Evolutionary conservation across 2,797 vertebrate genomes (phyloP), one percentile per base, ranked within the genome.

Genomic region (Delichon dasypus): DNA sequence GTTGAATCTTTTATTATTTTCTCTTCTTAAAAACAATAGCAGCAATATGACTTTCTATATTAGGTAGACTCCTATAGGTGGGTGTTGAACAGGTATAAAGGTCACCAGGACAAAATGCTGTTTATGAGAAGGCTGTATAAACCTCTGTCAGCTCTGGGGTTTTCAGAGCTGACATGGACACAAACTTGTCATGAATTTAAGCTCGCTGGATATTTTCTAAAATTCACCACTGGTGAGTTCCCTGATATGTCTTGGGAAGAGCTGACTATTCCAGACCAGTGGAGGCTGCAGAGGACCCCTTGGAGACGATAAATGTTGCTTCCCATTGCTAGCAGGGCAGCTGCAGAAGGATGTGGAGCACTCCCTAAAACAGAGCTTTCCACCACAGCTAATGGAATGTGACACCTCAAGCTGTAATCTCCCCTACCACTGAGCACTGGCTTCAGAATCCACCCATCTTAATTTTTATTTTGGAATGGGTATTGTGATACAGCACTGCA

Each of bases 1-100:
- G 82, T 26, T 30, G 55, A 88, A 86, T 86, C 73, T 89, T 84
- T 45, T 75, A 78, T 76, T 82, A 47, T 81, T 88, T 88, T 76
- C 38, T 70, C 17, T 74, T 92, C 47, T 40, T 75, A 83, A 83
- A 95, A 96, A 92, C 53, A 88, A 72, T 13, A 76, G 77, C 38
- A 91, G 27, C 32, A 87, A 36, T 54, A 84, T 47, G 64, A 66
- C 73, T 86, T 91, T n/a, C 58, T 84, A 7, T 53, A 58, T 88
- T 73, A 73, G 23, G 73, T 32, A 40, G 16, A 55, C 16, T 93
- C 38, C 61, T 87, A 32, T 18, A 89, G 38, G 29, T 73, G 40
- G 58, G 48, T 1, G 11, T 48, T 62, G 66, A 65, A 66, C 14
- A 36, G 55, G 34, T 64, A 88, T 75, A 90, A 92, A 95, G 85